Evolutionary conservation across 2,113 vertebrate species (phyloP), one percentile per base, ranked within the genome.

Genomic region (Platichthys stellatus): DNA sequence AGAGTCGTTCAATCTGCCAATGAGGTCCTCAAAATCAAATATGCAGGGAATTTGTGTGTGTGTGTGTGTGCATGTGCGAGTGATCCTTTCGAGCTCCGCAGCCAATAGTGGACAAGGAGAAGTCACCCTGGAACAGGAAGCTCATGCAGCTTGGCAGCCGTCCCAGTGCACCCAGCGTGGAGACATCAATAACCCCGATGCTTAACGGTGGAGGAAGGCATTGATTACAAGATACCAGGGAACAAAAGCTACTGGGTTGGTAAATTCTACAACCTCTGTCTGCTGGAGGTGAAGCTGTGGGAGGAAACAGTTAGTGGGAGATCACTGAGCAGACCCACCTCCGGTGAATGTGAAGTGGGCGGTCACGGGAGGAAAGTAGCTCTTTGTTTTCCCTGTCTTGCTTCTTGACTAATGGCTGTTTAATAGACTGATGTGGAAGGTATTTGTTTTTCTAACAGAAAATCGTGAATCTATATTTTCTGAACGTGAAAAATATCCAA

Each of bases 121-220:
- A 84, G 90, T 87, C 82, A 82, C 76, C 89, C 80, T 89, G 85
- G 73, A 89, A 83, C 43, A 82, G 84, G 76, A 88, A 74, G 82
- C 79, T 87, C 72, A 73, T 73, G 77, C 40, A 51, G 47, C 81
- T 90, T 94, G 89, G 90, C 90, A 85, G 77, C 66, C 21, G 4
- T 90, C 90, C 92, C 90, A 85, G 90, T 64, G 80, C 79, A 80
- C 85, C 86, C 78, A 75, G 72, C 47, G 74, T 78, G 78, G 80
- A 83, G 85, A 89, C 83, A 91, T 92, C 87, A 91, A 94, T 93
- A 92, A 92, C 83, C 85, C 76, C 80, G 84, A 66, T 74, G 80
- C 84, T 90, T 73, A 90, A 85, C 70, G 62, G 80, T 61, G 40
- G 60, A 76, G 70, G 82, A 89, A 83, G 82, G 80, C 81, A 90